Conservation (phyloP, 1,140 invertebrate genomes). For the Apolygus lucorum region DNA sequence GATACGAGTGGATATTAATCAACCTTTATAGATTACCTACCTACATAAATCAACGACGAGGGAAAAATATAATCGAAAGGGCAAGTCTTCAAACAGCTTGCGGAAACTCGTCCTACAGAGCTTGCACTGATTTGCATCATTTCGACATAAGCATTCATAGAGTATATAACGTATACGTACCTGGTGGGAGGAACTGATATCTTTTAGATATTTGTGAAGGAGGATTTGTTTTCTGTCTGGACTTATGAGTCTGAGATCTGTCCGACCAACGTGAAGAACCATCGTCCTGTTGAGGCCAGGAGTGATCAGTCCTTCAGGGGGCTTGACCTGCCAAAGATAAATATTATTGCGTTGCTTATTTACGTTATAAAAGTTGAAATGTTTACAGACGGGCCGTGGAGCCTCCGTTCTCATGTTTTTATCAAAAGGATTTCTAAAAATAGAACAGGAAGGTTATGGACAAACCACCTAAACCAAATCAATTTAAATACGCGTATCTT, state of each 20-base stretch:
- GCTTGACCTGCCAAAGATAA: background rate
- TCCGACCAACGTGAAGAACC: slow-evolving; percentile 76
- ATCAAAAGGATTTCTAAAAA: no score
- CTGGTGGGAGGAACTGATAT: slow-evolving; percentile 81
- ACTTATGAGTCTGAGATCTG: slow-evolving; percentile 81
- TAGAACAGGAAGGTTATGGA: no score
- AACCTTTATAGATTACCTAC: background rate
- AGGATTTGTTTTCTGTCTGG: slow-evolving; percentile 84
- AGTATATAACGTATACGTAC: slow-evolving; percentile 37
- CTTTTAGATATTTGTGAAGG: slow-evolving; percentile 74
- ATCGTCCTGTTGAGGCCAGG: slow-evolving; percentile 75
- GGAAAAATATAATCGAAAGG: background rate
- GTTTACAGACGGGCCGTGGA: background rate
- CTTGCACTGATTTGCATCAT: no score
- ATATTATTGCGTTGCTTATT: background rate
- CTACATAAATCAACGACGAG: background rate
- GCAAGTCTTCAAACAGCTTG: background rate
- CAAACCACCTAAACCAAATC: no score
- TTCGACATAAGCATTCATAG: background rate
- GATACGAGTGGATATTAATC: background rate
- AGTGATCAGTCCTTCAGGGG: slow-evolving; percentile 39
- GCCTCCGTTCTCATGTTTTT: no score
- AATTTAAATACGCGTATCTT: no score
- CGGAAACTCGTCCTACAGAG: background rate
- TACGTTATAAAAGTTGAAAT: background rate